These are phyloP conservation scores for Macrochelys suwanniensis DNA, from an alignment of 2,797 vertebrate species.

Conservation along the genomic window DNA sequence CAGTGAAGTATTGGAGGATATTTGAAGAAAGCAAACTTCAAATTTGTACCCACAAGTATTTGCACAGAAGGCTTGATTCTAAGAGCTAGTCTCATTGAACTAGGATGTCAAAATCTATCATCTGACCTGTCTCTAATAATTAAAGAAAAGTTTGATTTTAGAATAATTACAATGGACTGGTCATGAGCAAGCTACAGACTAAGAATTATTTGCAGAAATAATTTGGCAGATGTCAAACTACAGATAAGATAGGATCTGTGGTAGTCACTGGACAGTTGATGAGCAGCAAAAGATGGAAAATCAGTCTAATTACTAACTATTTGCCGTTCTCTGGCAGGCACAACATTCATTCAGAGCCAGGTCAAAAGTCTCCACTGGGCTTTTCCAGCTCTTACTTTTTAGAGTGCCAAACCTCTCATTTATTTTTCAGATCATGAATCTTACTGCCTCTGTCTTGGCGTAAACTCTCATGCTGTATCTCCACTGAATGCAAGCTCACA, in stretches of 20 bases:
- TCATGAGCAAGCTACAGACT: not conserved
- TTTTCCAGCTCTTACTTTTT: not conserved
- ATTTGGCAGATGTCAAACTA: not conserved
- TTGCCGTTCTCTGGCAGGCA: not conserved
- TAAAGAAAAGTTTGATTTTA: not conserved
- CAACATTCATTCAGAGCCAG: not conserved
- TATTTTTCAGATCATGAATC: not conserved
- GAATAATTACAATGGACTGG: not conserved
- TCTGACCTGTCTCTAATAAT: not conserved
- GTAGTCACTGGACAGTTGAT: not conserved
- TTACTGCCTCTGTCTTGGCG: rapidly evolving
- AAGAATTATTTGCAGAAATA: not conserved
- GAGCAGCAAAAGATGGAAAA: not conserved
- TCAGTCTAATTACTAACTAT: rapidly evolving
- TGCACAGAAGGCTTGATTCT: not conserved
- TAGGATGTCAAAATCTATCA: not conserved
- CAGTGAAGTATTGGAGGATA: not conserved
- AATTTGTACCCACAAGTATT: not conserved
- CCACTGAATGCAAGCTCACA: conserved; percentile 13
- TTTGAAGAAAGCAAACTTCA: not conserved
- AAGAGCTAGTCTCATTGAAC: not conserved
- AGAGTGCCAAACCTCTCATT: rapidly evolving
- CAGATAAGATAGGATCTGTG: not conserved
- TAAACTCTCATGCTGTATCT: not conserved
- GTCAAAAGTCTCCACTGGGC: rapidly evolving